Conservation (phyloP, 92 coral and sea anemone genomes). For the Epizoanthus scotinus region DNA sequence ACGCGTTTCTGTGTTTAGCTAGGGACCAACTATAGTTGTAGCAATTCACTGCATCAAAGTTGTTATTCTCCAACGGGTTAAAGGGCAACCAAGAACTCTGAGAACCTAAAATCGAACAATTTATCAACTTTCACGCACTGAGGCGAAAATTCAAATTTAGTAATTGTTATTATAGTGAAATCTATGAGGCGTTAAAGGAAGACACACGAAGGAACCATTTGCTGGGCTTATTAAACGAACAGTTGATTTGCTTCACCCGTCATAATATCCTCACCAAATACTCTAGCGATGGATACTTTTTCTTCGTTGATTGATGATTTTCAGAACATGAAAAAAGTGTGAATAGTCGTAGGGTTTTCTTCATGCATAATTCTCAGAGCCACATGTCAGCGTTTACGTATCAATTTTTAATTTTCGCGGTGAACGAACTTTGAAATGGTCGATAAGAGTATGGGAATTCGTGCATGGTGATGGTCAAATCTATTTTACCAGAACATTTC, state of each 20-base stretch:
- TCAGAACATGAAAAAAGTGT: conserved; percentile 14
- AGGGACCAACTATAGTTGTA: neutral
- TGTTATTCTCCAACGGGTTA: neutral
- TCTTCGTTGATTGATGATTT: neutral
- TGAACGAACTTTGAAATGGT: conserved; percentile 39
- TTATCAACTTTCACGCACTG: conserved; percentile 12
- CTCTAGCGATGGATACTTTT: neutral
- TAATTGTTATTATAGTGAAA: conserved; percentile 76
- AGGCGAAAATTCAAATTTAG: conserved; percentile 44
- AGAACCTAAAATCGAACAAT: conserved; percentile 1
- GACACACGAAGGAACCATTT: conserved; percentile 19
- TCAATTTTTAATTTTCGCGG: conserved; percentile 89
- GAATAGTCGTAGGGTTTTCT: conserved; percentile 41
- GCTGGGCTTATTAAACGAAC: neutral
- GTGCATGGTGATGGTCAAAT: neutral
- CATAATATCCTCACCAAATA: neutral
- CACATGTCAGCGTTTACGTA: conserved; percentile 91
- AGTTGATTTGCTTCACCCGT: neutral
- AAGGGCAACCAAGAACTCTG: neutral
- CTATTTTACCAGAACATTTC: neutral
- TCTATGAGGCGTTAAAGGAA: conserved; percentile 74
- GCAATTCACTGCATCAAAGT: conserved; percentile 12
- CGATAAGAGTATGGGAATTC: conserved; percentile 27
- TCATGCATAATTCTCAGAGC: conserved; percentile 91
- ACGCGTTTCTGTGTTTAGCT: conserved; percentile 7